Percentiles rank a stretch among this genome's conserved stretches.
Conservation (phyloP, 2,113 vertebrate genomes). For the Mus pahari region DNA sequence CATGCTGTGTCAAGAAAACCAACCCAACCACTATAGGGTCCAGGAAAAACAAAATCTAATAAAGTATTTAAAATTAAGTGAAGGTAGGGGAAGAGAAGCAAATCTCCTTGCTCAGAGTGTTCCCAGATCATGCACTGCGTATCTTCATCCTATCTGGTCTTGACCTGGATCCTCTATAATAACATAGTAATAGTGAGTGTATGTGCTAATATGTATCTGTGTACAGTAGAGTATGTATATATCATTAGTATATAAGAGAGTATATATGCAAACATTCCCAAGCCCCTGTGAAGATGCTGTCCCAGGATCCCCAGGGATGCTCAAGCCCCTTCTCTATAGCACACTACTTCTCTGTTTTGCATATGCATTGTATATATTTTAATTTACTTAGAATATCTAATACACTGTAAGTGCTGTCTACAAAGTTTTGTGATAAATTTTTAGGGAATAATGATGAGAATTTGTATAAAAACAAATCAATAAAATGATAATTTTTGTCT, state of each 20-base stretch:
- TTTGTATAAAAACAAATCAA: background rate
- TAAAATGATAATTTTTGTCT: background rate
- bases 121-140: background rate
- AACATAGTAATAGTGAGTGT: background rate
- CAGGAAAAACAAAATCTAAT: constrained; percentile 31
- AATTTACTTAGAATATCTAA: background rate
- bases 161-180: background rate
- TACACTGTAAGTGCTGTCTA: background rate
- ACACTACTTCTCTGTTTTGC: background rate
- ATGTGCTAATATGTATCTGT: background rate
- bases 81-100: background rate
- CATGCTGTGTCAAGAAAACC: background rate
- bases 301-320: background rate
- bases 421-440: background rate
- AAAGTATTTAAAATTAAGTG: background rate
- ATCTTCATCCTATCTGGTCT: background rate
- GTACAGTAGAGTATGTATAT: background rate
- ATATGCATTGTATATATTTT: background rate
- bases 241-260: background rate
- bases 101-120: background rate
- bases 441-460: background rate
- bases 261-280: background rate
- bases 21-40: background rate
- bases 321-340: background rate
- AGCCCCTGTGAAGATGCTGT: background rate